Conservation (phyloP, 2,888 invertebrate genomes). For the Phyto melanocephala region DNA sequence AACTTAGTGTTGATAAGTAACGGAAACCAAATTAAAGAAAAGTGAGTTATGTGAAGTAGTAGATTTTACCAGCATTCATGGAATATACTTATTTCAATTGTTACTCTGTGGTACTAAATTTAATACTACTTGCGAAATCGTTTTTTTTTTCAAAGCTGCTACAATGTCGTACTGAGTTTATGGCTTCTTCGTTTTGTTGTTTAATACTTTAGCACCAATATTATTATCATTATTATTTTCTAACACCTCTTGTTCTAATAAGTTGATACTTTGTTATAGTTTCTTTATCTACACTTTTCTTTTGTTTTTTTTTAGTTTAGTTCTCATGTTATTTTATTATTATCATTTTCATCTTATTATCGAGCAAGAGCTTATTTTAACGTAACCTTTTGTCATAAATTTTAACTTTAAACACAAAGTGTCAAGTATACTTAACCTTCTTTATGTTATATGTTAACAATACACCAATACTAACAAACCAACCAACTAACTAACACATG, state of each 20-base stretch:
- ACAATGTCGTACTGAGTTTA: conserved; percentile 9
- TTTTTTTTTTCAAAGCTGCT: not conserved
- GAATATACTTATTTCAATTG: no score
- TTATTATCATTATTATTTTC: conserved; percentile 13
- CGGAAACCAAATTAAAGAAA: no score
- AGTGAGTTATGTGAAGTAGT: no score
- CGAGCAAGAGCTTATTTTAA: conserved; percentile 47
- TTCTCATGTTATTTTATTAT: conserved; percentile 24
- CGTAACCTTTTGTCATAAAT: conserved; percentile 58
- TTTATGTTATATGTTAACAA: conserved; percentile 57
- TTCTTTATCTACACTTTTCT: not conserved
- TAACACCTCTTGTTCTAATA: conserved; percentile 30
- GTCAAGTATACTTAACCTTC: conserved; percentile 67
- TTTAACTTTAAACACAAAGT: conserved; percentile 63
- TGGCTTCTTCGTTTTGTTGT: conserved; percentile 5
- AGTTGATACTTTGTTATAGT: conserved; percentile 13
- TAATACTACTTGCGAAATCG: not conserved
- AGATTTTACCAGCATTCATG: no score
- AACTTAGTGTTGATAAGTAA: no score
- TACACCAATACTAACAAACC: not conserved
- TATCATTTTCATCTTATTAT: conserved; percentile 55
- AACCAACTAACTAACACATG: not conserved
- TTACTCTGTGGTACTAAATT: no score
- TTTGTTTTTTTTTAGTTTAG: not conserved
- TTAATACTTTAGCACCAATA: not conserved